phyloP scores from a whole-genome alignment of 2,888 invertebrate genomes.

The Tubiluchus corallicola region DNA sequence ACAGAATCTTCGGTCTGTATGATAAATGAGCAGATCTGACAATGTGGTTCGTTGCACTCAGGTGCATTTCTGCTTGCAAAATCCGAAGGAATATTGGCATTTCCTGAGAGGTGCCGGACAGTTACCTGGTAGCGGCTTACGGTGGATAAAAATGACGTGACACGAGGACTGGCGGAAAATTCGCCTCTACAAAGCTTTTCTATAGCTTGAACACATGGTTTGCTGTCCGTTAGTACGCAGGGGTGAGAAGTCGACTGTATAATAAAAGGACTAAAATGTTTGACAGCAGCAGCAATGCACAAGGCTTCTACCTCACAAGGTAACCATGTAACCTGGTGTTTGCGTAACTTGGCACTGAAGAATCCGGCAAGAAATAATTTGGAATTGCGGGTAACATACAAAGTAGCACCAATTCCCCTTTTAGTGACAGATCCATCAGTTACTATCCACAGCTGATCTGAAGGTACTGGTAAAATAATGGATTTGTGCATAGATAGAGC shows the following conservation, averaged over 20 bases:
- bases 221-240: conserved; percentile 15
- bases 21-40: conserved; percentile 7
- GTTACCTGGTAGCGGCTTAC: conserved; percentile 11
- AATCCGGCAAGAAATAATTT: conserved; percentile 6
- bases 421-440: conserved; percentile 13
- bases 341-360: conserved; percentile 10
- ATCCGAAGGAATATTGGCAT: conserved; percentile 7
- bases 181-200: conserved; percentile 13
- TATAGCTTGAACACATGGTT: conserved; percentile 16
- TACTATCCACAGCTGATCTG: conserved; percentile 8
- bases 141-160: conserved; percentile 11
- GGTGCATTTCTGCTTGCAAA: conserved; percentile 8
- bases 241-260: conserved; percentile 13
- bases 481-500: too few relatives aligned
- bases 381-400: conserved; percentile 5
- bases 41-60: conserved; percentile 3
- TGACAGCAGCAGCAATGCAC: conserved; percentile 13
- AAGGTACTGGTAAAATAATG: neutral
- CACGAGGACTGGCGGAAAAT: conserved; percentile 14
- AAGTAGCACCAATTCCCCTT: conserved; percentile 8
- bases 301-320: conserved; percentile 17
- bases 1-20: conserved; percentile 7
- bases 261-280: conserved; percentile 16
- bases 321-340: conserved; percentile 14
- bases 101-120: conserved; percentile 5